These are phyloP conservation scores for Sebastes diploproa DNA, from an alignment of 2,797 vertebrate genomes.

Conservation along the genomic window DNA sequence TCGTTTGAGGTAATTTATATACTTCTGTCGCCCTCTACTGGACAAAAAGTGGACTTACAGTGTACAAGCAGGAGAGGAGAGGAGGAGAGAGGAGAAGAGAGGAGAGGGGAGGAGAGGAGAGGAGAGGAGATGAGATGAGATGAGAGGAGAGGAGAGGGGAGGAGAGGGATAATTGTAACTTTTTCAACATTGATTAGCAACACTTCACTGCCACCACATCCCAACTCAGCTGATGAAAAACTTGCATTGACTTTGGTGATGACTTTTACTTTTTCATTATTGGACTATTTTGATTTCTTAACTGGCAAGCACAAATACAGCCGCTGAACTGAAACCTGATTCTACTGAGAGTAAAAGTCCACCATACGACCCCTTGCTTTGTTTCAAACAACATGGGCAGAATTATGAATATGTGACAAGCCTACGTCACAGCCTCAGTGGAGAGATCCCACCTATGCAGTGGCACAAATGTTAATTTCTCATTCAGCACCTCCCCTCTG, in stretches of 20 bases:
- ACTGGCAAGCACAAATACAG: neutral
- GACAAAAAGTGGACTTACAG: neutral
- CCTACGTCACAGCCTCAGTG: conserved; percentile 42
- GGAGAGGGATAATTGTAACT: no score
- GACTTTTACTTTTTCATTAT: neutral
- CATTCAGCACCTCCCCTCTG: conserved; percentile 27
- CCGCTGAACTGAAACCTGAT: neutral
- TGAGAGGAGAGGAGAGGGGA: no score
- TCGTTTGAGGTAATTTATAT: neutral
- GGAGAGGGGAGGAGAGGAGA: no score
- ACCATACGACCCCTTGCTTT: no score
- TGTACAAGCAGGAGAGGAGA: neutral
- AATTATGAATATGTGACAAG: conserved; percentile 63
- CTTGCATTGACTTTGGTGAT: neutral
- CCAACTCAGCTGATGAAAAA: neutral
- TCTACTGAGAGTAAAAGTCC: neutral
- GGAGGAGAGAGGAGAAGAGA: neutral
- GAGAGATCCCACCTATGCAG: conserved; percentile 24
- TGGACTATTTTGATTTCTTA: neutral
- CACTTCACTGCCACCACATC: neutral
- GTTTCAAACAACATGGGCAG: conserved; percentile 10
- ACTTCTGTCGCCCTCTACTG: conserved; percentile 50
- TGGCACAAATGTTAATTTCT: conserved; percentile 61
- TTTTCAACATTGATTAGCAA: neutral
- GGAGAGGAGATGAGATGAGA: no score